Conservation (phyloP, 2,797 vertebrate species). For the Tolypeutes matacus region DNA sequence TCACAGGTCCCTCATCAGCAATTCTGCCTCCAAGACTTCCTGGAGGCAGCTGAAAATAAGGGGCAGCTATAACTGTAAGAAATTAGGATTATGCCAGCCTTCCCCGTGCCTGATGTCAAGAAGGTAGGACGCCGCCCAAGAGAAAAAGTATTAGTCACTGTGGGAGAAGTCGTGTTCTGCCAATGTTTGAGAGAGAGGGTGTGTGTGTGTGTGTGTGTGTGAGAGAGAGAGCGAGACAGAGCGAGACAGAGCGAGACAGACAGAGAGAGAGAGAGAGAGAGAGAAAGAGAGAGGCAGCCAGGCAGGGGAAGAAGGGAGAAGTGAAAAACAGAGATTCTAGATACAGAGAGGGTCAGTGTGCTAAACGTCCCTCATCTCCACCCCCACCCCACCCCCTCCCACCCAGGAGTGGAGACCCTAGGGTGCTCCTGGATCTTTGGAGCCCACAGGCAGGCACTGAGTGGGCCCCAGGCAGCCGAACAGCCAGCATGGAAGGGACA, state of each 20-base stretch:
- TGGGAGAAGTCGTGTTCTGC: slow-evolving; percentile 32
- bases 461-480: background rate
- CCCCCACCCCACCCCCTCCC: background rate
- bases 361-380: background rate
- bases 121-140: slow-evolving; percentile 53
- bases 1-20: background rate
- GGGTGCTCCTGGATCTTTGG: background rate
- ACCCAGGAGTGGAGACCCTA: background rate
- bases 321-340: background rate
- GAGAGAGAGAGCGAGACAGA: no score
- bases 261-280: background rate
- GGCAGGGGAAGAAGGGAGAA: background rate
- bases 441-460: background rate
- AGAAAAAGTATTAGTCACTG: slow-evolving; percentile 48
- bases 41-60: background rate
- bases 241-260: no score
- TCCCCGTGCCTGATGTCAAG: background rate
- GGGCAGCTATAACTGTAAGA: background rate
- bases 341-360: background rate
- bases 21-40: background rate
- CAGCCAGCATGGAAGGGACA: background rate
- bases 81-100: background rate
- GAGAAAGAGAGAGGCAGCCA: background rate
- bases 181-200: background rate
- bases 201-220: no score